phyloP scores from a whole-genome alignment of 37 sponge, comb jelly and placozoan genomes.

The Theonella swinhoei region DNA sequence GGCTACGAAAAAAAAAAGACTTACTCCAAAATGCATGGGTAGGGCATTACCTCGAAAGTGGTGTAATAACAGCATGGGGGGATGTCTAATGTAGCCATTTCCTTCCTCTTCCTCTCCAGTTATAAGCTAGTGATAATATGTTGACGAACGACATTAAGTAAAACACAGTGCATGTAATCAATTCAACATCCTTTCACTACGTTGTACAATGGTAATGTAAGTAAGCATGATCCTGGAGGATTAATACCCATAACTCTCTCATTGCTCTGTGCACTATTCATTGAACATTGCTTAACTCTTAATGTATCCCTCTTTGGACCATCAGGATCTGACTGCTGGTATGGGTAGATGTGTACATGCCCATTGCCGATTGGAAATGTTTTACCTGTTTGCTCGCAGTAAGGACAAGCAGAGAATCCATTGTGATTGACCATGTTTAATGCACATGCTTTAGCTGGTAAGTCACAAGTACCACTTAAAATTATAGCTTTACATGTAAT shows the following conservation, averaged over 20 bases:
- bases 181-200: background rate
- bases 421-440: constrained; percentile 13
- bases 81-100: too few relatives aligned
- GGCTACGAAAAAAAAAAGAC: too few relatives aligned
- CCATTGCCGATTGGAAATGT: background rate
- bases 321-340: background rate
- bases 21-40: too few relatives aligned
- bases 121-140: too few relatives aligned
- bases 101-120: too few relatives aligned
- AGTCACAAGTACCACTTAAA: constrained; percentile 28
- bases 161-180: too few relatives aligned
- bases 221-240: background rate
- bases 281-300: background rate
- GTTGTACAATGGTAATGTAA: background rate
- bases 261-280: too few relatives aligned
- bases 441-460: constrained; percentile 20
- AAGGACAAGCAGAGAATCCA: constrained; percentile 21
- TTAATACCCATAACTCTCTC: background rate
- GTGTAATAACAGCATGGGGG: too few relatives aligned
- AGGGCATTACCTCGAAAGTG: too few relatives aligned
- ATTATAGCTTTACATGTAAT: background rate
- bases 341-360: constrained; percentile 16
- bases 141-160: too few relatives aligned
- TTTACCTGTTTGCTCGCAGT: constrained; percentile 20
- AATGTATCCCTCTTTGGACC: constrained; percentile 3